phyloP scores from a whole-genome alignment of 2,888 invertebrate species.

The Philonicus albiceps region DNA sequence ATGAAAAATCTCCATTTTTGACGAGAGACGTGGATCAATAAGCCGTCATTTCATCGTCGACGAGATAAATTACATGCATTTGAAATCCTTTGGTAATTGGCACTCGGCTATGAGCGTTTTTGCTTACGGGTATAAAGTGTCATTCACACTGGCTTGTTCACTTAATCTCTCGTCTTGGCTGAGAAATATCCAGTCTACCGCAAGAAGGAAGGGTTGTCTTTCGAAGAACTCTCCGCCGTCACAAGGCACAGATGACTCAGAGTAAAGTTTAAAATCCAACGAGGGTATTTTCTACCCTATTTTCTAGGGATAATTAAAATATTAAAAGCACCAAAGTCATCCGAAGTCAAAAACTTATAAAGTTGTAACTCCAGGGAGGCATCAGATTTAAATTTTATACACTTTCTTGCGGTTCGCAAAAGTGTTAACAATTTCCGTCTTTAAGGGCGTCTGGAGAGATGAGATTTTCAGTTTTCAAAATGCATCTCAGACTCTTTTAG shows the following conservation, averaged over 20 bases:
- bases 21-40: not conserved
- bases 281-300: not conserved
- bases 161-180: conserved; percentile 11
- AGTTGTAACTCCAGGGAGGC: not conserved
- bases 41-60: not conserved
- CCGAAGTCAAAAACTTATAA: not conserved
- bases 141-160: conserved; percentile 2
- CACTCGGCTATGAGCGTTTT: not conserved
- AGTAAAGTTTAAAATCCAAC: not conserved
- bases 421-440: conserved; percentile 8
- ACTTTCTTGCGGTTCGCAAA: not conserved
- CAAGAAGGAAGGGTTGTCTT: not conserved
- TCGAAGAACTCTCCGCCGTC: not conserved
- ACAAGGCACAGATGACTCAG: not conserved
- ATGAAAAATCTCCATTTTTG: not conserved
- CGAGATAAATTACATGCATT: not conserved
- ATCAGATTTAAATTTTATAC: conserved; percentile 2
- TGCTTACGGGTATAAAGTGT: not conserved
- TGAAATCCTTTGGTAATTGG: conserved; percentile 9
- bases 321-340: not conserved
- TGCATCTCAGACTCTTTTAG: not conserved
- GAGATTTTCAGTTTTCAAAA: not conserved
- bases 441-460: not conserved
- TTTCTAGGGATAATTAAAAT: conserved; percentile 8
- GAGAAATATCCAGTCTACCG: conserved; percentile 1